A percentile compares a stretch with the other conserved stretches of the same genome.
These are phyloP conservation scores for Slavum lentiscoides DNA, from an alignment of 2,888 invertebrate genomes.

Conservation along the genomic window DNA sequence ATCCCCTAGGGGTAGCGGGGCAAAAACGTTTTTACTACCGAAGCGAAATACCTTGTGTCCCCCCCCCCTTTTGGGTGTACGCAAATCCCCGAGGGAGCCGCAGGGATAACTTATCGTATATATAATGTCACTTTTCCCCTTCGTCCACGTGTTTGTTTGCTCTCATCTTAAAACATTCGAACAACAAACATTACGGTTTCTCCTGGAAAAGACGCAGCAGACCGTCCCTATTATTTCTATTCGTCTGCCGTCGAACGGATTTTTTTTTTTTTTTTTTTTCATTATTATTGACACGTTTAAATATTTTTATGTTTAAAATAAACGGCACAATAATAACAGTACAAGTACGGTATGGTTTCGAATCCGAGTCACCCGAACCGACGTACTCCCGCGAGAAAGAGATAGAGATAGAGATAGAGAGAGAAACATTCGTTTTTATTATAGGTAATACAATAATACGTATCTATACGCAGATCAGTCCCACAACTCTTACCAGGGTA, in stretches of 20 bases:
- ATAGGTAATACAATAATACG: no score
- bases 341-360: no score
- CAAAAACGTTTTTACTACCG: slow-evolving; percentile 51
- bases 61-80: slow-evolving; percentile 25
- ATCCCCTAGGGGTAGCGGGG: slow-evolving; percentile 38
- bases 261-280: no score
- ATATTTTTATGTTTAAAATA: no score
- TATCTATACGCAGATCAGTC: no score
- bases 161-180: slow-evolving; percentile 51
- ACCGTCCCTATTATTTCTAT: neutral
- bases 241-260: neutral
- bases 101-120: slow-evolving; percentile 53
- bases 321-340: no score
- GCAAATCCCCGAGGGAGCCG: slow-evolving; percentile 48
- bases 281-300: no score
- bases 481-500: no score
- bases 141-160: slow-evolving; percentile 43
- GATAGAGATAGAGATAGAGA: no score
- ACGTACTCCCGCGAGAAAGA: no score
- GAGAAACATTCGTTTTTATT: no score
- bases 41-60: slow-evolving; percentile 47
- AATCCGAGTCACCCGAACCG: no score
- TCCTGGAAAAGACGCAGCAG: slow-evolving; percentile 33
- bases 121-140: slow-evolving; percentile 48
- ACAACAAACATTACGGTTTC: slow-evolving; percentile 43